A percentile compares a stretch with the other conserved stretches of the same genome.
phyloP scores from a whole-genome alignment of 2,113 vertebrate species.

The Cinclus mexicanus region DNA sequence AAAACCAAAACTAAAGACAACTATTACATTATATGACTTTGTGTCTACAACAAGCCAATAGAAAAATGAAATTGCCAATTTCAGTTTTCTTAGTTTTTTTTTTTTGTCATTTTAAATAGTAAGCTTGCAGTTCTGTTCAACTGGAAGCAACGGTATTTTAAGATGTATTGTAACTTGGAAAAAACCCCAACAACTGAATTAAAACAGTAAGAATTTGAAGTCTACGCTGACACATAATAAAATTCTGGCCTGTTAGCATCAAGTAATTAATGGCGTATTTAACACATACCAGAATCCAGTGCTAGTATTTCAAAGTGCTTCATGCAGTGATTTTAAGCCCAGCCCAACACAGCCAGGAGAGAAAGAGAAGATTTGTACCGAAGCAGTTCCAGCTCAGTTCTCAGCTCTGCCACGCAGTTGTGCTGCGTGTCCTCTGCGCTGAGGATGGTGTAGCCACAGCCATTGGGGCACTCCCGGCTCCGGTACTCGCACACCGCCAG shows the following conservation, averaged over 20 bases:
- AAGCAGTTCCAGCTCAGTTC: constrained; percentile 83
- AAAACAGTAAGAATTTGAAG: background rate
- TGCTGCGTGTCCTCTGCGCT: constrained; percentile 79
- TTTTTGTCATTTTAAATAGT: background rate
- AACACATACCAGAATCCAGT: background rate
- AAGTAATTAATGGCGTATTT: background rate
- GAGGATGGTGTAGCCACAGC: constrained; percentile 81
- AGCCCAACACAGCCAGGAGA: background rate
- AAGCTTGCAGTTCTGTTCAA: background rate
- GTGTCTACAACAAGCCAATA: background rate
- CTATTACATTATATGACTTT: background rate
- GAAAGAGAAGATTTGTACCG: constrained; percentile 66
- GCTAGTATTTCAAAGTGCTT: background rate
- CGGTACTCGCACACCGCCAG: constrained; percentile 81
- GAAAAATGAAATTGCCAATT: background rate
- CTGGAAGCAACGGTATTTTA: background rate
- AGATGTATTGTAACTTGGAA: background rate
- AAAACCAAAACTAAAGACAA: background rate
- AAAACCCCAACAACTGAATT: background rate
- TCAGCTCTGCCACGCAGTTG: constrained; percentile 85
- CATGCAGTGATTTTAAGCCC: background rate
- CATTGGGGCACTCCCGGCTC: constrained; percentile 81
- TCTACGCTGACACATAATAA: background rate
- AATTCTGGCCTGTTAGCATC: background rate
- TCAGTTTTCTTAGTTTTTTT: background rate